A percentile compares a stretch with the other conserved stretches of the same genome.
Evolutionary conservation across 92 coral and sea anemone species (phyloP).

Genomic region (Zoanthus sociatus): DNA sequence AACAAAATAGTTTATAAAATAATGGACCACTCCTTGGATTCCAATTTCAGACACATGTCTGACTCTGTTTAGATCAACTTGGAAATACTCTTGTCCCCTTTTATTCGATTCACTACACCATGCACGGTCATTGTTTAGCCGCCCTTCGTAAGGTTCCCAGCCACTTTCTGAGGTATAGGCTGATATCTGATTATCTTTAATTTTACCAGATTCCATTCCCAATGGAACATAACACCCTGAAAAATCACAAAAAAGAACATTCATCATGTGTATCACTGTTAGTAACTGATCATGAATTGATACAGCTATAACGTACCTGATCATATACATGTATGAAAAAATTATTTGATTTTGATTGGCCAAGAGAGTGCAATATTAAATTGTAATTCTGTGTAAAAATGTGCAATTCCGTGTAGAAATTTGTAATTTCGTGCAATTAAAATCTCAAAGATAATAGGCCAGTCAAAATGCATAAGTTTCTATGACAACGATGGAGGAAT

Average conservation of each 20-base stretch:
- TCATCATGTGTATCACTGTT: too few relatives aligned
- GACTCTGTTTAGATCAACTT: slow-evolving; percentile 29
- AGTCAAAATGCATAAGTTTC: too few relatives aligned
- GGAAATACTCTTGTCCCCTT: neutral
- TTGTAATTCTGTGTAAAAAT: too few relatives aligned
- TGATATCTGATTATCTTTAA: slow-evolving; percentile 12
- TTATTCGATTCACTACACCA: slow-evolving; percentile 2
- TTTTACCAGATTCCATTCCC: slow-evolving; percentile 15
- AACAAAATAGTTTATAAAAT: neutral
- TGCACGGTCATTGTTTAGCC: neutral
- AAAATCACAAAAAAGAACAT: neutral
- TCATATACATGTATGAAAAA: too few relatives aligned
- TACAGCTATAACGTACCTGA: too few relatives aligned
- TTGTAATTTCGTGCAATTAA: too few relatives aligned
- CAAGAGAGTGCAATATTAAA: too few relatives aligned
- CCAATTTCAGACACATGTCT: slow-evolving; percentile 41
- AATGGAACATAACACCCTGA: slow-evolving; percentile 27
- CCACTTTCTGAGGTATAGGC: slow-evolving; percentile 2
- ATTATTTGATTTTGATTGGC: too few relatives aligned
- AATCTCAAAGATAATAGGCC: too few relatives aligned
- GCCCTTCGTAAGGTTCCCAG: slow-evolving; percentile 33
- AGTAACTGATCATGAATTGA: too few relatives aligned
- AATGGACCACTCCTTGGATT: slow-evolving; percentile 1
- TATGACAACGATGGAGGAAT: too few relatives aligned
- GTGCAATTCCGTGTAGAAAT: too few relatives aligned